Conservation (phyloP, 2,113 vertebrate genomes). For the Hydropotes inermis region DNA sequence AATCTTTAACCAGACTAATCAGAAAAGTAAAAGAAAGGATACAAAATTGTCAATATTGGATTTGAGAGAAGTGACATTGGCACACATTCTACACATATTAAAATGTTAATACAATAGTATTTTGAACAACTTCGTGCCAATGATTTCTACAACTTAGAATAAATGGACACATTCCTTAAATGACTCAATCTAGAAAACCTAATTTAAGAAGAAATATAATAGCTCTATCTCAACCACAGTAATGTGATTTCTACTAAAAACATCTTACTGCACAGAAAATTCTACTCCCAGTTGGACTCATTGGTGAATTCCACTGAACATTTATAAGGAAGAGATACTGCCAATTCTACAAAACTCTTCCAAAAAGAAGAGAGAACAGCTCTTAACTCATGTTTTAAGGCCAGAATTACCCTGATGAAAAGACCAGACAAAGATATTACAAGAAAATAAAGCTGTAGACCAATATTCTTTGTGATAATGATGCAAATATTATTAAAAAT, state of each 20-base stretch:
- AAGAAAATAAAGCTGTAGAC: background rate
- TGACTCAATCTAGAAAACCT: background rate
- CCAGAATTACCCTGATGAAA: background rate
- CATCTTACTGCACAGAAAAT: background rate
- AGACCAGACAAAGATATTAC: background rate
- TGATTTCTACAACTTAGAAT: background rate
- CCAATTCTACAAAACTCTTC: background rate
- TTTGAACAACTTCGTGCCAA: background rate
- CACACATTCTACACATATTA: background rate
- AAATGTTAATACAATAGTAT: background rate
- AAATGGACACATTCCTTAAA: background rate
- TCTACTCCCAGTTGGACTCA: background rate
- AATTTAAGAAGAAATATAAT: background rate
- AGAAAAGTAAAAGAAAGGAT: background rate
- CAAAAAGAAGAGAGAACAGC: background rate
- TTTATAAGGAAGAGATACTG: background rate
- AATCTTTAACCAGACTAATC: background rate
- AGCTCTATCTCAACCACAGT: background rate
- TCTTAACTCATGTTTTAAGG: background rate
- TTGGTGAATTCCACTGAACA: background rate
- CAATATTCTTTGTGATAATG: background rate
- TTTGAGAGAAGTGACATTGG: background rate
- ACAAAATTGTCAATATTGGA: background rate
- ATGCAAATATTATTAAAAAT: background rate
- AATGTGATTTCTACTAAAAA: background rate